A percentile compares a stretch with the other conserved stretches of the same genome.
Evolutionary conservation across 2,797 vertebrate species (phyloP).

Genomic region (Pseudochirops cupreus): DNA sequence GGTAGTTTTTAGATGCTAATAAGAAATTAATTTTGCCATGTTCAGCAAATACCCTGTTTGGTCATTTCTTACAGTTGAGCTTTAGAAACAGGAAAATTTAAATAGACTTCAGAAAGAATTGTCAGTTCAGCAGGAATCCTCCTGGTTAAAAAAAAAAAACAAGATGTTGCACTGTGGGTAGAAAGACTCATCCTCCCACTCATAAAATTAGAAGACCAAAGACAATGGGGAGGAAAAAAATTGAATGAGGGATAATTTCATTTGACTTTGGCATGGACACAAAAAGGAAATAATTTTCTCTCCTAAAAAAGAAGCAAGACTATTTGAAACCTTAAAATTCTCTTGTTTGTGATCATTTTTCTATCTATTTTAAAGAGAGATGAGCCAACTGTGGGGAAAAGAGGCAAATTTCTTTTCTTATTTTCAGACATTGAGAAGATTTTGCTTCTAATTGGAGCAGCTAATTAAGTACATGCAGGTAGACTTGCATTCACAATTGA

Average conservation of each 20-base stretch:
- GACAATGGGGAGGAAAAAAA: constrained; percentile 52
- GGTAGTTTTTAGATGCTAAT: neutral
- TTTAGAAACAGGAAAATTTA: neutral
- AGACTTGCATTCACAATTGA: constrained; percentile 13
- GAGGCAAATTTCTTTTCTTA: constrained; percentile 36
- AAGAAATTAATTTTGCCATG: neutral
- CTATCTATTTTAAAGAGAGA: constrained; percentile 52
- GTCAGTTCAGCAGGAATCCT: neutral
- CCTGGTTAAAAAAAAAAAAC: constrained; percentile 29
- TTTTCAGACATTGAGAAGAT: neutral
- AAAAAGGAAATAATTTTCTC: constrained; percentile 53
- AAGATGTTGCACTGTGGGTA: neutral
- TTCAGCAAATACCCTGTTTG: neutral
- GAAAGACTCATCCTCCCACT: neutral
- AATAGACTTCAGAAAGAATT: neutral
- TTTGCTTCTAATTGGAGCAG: constrained; percentile 35
- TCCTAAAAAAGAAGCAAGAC: constrained; percentile 43
- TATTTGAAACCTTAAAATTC: constrained; percentile 41
- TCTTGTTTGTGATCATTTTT: constrained; percentile 58
- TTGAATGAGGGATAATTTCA: constrained; percentile 52
- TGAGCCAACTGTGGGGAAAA: constrained; percentile 30
- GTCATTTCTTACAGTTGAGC: neutral
- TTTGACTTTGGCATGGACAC: constrained; percentile 57
- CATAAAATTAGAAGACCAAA: constrained; percentile 19
- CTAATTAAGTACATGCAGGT: constrained; percentile 2